A percentile compares a stretch with the other conserved stretches of the same genome.
These are phyloP conservation scores for Cinclus cinclus DNA, from an alignment of 2,113 vertebrate genomes.

Conservation along the genomic window DNA sequence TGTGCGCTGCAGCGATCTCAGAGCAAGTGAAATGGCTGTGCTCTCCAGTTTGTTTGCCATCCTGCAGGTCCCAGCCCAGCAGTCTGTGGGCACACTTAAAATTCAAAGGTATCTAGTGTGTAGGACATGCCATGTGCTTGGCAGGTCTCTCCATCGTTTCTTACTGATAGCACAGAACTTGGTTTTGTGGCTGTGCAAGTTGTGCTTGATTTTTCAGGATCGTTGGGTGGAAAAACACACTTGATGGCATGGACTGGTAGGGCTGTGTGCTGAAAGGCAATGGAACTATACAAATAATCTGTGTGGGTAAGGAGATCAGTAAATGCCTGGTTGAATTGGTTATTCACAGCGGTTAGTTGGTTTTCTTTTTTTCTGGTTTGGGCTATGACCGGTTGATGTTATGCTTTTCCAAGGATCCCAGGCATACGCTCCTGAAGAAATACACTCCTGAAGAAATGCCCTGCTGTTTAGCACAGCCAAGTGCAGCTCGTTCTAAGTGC, in stretches of 20 bases:
- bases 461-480: neutral
- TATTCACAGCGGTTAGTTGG: neutral
- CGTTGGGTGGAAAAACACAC: rapidly evolving
- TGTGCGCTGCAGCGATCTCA: neutral
- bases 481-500: neutral
- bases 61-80: neutral
- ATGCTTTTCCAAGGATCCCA: neutral
- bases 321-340: neutral
- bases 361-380: neutral
- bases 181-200: neutral
- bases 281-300: neutral
- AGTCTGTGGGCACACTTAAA: neutral
- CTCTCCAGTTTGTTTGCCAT: neutral
- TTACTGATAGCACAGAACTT: neutral
- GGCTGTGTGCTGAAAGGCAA: neutral
- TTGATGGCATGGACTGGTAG: neutral
- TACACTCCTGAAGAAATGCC: neutral
- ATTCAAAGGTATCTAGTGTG: rapidly evolving
- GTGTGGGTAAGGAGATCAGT: neutral
- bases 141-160: neutral
- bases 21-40: neutral
- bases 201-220: neutral
- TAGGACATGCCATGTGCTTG: rapidly evolving
- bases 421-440: neutral
- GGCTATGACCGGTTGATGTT: neutral